Evolutionary conservation across 2,797 vertebrate genomes (phyloP).

Genomic region (Trematomus bernacchii): DNA sequence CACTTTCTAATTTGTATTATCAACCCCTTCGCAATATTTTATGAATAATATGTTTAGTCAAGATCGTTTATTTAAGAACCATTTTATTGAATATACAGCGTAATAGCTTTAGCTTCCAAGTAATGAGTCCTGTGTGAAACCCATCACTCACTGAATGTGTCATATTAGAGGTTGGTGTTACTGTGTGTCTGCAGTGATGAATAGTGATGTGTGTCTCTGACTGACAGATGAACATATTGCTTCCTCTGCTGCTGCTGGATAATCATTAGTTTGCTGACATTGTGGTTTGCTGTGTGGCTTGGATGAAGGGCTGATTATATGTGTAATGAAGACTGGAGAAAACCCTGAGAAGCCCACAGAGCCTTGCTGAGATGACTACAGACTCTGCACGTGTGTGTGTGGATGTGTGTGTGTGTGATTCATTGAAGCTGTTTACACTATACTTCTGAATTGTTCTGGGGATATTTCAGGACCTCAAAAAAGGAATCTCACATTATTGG

Average conservation of each 20-base stretch:
- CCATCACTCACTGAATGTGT: slow-evolving; percentile 2
- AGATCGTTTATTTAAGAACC: too few species aligned
- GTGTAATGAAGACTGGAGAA: slow-evolving; percentile 65
- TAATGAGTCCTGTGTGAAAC: background rate
- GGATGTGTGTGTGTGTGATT: background rate
- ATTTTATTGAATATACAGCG: background rate
- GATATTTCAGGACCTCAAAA: background rate
- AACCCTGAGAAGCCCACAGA: slow-evolving; percentile 36
- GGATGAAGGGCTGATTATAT: slow-evolving; percentile 72
- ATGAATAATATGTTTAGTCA: too few species aligned
- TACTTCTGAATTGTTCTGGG: background rate
- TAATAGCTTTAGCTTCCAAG: background rate
- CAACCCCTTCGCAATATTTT: too few species aligned
- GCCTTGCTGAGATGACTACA: background rate
- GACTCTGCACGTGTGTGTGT: background rate
- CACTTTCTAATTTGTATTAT: too few species aligned
- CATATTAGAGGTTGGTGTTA: background rate
- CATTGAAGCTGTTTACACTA: background rate
- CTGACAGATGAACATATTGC: slow-evolving; percentile 12
- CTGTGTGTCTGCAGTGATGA: slow-evolving; percentile 12
- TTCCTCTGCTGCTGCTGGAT: slow-evolving; percentile 25
- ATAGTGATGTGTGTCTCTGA: slow-evolving; percentile 23
- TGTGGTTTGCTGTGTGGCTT: slow-evolving; percentile 72
- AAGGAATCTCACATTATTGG: too few species aligned
- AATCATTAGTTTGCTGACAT: slow-evolving; percentile 60